These are phyloP conservation scores for Heterotis niloticus DNA, from an alignment of 2,113 vertebrate genomes.

Conservation along the genomic window DNA sequence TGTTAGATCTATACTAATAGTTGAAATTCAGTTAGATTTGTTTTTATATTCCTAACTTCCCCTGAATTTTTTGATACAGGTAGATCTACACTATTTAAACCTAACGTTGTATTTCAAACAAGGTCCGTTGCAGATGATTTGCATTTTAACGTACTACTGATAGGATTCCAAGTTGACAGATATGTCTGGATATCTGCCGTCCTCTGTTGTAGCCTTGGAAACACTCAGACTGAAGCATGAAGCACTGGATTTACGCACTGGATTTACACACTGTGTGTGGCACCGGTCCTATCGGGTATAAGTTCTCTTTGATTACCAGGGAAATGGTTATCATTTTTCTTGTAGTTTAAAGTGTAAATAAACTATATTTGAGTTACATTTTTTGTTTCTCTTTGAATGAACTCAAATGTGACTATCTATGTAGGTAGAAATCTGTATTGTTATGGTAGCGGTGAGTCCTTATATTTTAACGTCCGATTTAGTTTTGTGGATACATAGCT, in stretches of 20 bases:
- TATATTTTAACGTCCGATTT: too few relatives aligned
- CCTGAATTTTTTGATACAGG: slow-evolving; percentile 30
- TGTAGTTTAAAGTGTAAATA: too few relatives aligned
- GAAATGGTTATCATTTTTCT: neutral
- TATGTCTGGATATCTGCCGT: slow-evolving; percentile 18
- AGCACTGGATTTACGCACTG: slow-evolving; percentile 16
- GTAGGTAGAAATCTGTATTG: too few relatives aligned
- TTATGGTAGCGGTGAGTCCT: too few relatives aligned
- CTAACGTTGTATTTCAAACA: neutral
- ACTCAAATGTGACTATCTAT: too few relatives aligned
- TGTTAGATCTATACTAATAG: neutral
- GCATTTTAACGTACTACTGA: slow-evolving; percentile 12
- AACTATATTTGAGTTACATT: too few relatives aligned
- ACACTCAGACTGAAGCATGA: slow-evolving; percentile 22
- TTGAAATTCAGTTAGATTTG: neutral
- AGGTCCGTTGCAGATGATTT: slow-evolving; percentile 11
- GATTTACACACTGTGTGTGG: neutral
- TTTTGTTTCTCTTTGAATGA: too few relatives aligned
- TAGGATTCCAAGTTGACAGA: slow-evolving; percentile 5
- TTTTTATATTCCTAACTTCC: neutral
- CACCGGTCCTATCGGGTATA: neutral
- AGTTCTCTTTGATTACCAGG: slow-evolving; percentile 14
- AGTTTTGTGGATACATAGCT: too few relatives aligned
- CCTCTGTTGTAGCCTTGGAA: slow-evolving; percentile 28
- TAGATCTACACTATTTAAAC: neutral